These are phyloP conservation scores for Rugalucina vietnamica DNA, from an alignment of 2,888 invertebrate species.

Conservation along the genomic window DNA sequence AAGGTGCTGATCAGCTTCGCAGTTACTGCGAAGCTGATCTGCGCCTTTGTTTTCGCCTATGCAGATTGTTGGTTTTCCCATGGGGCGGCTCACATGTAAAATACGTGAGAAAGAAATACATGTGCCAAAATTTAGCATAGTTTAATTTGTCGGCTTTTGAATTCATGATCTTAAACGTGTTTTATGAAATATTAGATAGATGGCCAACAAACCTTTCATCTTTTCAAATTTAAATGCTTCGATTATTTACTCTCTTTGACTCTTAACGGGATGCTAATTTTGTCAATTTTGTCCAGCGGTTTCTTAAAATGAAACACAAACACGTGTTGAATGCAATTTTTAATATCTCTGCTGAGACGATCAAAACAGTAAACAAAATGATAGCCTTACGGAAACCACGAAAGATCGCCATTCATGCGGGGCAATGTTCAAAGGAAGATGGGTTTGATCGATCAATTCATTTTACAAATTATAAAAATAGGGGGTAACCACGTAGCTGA, in stretches of 20 bases:
- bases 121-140: background rate
- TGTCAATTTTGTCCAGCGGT: slow-evolving; percentile 10
- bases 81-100: background rate
- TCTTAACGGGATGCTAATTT: background rate
- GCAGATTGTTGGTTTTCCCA: too few species aligned
- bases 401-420: too few species aligned
- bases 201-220: background rate
- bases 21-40: too few species aligned
- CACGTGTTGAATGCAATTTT: background rate
- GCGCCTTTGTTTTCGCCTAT: too few species aligned
- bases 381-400: too few species aligned
- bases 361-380: background rate
- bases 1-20: too few species aligned
- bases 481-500: too few species aligned
- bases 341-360: background rate
- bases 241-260: background rate
- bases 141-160: background rate
- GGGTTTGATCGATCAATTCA: too few species aligned
- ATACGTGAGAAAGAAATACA: background rate
- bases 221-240: background rate
- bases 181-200: background rate
- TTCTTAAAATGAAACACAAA: slow-evolving; percentile 8
- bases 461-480: too few species aligned
- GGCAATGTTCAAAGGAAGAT: too few species aligned
- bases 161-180: background rate